A percentile compares a stretch with the other conserved stretches of the same genome.
These are phyloP conservation scores for Sakesphorus luctuosus DNA, from an alignment of 2,113 vertebrate species.

Conservation along the genomic window DNA sequence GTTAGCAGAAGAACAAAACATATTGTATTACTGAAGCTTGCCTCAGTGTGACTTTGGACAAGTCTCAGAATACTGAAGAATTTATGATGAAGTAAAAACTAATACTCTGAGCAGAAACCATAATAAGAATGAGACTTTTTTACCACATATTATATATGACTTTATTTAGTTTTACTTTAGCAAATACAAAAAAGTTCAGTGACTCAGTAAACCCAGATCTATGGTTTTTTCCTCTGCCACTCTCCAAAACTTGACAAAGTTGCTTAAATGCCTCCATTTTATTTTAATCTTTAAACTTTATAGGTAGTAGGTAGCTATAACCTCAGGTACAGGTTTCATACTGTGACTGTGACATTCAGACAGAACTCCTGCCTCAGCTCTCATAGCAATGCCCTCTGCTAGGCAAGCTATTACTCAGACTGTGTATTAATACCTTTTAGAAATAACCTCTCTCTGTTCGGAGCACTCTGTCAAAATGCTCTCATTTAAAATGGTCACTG, in stretches of 20 bases:
- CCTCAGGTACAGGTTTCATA: neutral
- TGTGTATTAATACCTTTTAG: neutral
- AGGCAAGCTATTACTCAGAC: neutral
- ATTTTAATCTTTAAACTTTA: neutral
- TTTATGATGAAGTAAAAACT: neutral
- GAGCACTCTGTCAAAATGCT: rapidly evolving
- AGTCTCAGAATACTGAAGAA: neutral
- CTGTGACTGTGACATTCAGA: neutral
- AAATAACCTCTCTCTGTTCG: neutral
- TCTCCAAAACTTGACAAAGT: neutral
- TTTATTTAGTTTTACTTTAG: neutral
- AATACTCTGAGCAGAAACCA: neutral
- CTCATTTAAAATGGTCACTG: neutral
- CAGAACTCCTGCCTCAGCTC: neutral
- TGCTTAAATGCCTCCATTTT: neutral
- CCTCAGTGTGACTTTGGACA: neutral
- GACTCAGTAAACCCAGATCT: neutral
- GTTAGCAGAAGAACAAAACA: neutral
- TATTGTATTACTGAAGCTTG: neutral
- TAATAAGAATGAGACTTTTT: neutral
- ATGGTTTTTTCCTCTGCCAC: neutral
- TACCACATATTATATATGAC: neutral
- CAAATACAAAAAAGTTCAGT: neutral
- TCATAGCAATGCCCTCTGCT: neutral
- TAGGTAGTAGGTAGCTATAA: neutral